phyloP scores from a whole-genome alignment of 2,113 vertebrate species.

The Ammodytes dubius region DNA sequence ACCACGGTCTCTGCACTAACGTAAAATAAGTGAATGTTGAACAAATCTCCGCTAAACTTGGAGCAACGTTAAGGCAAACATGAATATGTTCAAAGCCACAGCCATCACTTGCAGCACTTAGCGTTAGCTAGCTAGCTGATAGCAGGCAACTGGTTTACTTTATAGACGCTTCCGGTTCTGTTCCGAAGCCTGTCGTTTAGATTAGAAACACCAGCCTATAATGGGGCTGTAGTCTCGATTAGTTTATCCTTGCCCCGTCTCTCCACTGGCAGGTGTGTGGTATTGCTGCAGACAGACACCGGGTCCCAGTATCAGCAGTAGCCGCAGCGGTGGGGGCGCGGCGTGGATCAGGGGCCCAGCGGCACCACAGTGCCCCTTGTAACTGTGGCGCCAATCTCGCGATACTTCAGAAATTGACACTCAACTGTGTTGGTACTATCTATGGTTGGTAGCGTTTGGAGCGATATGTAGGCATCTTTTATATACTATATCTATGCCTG shows the following conservation, averaged over 20 bases:
- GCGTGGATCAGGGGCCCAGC: not conserved
- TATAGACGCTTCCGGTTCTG: not conserved
- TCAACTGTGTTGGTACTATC: not conserved
- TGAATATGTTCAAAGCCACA: conserved; percentile 19
- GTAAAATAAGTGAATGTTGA: not conserved
- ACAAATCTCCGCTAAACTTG: not conserved
- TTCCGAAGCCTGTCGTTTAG: not conserved
- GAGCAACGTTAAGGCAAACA: conserved; percentile 27
- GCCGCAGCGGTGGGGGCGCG: not conserved
- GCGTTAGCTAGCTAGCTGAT: conserved; percentile 18
- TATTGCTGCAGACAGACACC: not conserved
- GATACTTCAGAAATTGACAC: conserved; percentile 24
- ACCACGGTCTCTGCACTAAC: not conserved
- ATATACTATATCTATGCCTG: too few relatives aligned
- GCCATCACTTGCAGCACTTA: conserved; percentile 22
- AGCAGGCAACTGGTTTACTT: not conserved
- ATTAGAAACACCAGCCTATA: not conserved
- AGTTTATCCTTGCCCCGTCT: not conserved
- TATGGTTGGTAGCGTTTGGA: too few relatives aligned
- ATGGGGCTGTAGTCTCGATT: not conserved
- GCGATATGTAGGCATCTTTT: too few relatives aligned
- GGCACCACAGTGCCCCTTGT: not conserved
- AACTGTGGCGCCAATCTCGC: conserved; percentile 8
- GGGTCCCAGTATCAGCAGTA: not conserved
- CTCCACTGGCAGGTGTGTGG: conserved; percentile 1